These are phyloP conservation scores for Anthophora plumipes DNA, from an alignment of 2,888 invertebrate species.

Conservation along the genomic window DNA sequence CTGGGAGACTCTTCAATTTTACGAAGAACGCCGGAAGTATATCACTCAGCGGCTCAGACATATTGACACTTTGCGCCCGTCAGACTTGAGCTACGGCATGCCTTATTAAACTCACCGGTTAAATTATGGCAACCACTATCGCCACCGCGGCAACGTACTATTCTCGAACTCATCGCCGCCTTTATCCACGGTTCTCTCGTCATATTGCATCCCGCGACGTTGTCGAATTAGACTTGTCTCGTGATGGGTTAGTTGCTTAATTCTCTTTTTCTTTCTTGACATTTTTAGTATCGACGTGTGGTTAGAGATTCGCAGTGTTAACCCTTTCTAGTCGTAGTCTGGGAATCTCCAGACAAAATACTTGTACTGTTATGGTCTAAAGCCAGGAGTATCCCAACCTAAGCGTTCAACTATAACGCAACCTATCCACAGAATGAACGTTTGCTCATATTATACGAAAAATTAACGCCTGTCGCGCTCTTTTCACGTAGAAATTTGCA, in stretches of 20 bases:
- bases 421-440: too few species aligned
- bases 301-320: too few species aligned
- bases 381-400: too few species aligned
- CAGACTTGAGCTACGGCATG: constrained; percentile 78
- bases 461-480: too few species aligned
- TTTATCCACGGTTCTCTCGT: constrained; percentile 30
- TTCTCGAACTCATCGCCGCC: constrained; percentile 46
- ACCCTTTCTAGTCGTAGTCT: too few species aligned
- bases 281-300: not conserved
- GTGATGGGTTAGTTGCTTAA: not conserved
- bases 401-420: too few species aligned
- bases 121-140: constrained; percentile 80
- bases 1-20: constrained; percentile 77
- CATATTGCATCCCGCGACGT: not conserved
- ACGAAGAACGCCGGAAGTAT: constrained; percentile 79
- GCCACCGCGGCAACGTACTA: constrained; percentile 54
- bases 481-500: too few species aligned
- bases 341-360: too few species aligned
- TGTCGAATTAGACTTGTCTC: constrained; percentile 5
- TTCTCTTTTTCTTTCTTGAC: too few species aligned
- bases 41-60: constrained; percentile 81
- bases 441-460: too few species aligned
- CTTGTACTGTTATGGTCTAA: too few species aligned
- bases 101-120: constrained; percentile 82
- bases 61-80: constrained; percentile 80